Evolutionary conservation across 2,797 vertebrate species (phyloP).

Genomic region (Cuniculus paca): DNA sequence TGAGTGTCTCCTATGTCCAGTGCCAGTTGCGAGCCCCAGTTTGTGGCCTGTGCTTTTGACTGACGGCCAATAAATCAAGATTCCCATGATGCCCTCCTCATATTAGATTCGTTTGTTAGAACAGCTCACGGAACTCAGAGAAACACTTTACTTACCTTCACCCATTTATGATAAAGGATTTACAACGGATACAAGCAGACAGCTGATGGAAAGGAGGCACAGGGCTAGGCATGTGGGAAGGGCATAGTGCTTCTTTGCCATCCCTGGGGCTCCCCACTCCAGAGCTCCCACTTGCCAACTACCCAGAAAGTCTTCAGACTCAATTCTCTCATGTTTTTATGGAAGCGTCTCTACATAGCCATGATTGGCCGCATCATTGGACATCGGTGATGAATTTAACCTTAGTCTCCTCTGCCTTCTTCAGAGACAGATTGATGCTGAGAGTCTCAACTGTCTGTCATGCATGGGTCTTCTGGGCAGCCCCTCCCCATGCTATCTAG

Average conservation of each 20-base stretch:
- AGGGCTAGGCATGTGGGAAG: neutral
- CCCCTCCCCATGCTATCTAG: neutral
- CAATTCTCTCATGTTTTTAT: too few relatives aligned
- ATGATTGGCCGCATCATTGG: too few relatives aligned
- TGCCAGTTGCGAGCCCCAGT: neutral
- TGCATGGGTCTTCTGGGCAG: neutral
- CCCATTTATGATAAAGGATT: neutral
- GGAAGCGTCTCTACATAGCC: too few relatives aligned
- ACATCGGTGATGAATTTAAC: neutral
- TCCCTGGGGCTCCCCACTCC: neutral
- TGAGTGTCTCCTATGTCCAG: neutral
- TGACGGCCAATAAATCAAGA: neutral
- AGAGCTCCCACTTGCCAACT: neutral
- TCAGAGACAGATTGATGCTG: neutral
- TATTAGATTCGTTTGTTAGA: neutral
- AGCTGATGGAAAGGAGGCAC: neutral
- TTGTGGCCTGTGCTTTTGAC: neutral
- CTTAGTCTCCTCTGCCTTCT: neutral
- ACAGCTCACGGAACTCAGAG: neutral
- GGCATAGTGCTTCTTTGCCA: neutral
- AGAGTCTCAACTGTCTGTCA: neutral
- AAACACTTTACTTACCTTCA: neutral
- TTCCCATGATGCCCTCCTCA: neutral
- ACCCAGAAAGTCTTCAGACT: neutral
- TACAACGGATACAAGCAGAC: neutral